phyloP scores from a whole-genome alignment of 2,888 invertebrate species.

The Pyrrhia umbra region DNA sequence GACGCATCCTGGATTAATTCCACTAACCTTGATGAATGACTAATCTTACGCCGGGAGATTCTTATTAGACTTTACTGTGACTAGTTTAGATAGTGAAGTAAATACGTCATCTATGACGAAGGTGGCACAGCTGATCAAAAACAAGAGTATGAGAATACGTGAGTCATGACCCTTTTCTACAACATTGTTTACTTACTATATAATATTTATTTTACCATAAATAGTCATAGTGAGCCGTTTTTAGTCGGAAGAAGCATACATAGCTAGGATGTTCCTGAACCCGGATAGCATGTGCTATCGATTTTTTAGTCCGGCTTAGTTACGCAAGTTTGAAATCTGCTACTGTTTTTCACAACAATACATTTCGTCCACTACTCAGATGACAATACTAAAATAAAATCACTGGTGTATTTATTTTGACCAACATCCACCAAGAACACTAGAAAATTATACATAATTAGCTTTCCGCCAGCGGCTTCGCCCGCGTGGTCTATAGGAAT shows the following conservation, averaged over 20 bases:
- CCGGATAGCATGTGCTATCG: neutral
- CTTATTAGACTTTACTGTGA: neutral
- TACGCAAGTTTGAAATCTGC: too few relatives aligned
- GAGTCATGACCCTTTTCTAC: conserved; percentile 39
- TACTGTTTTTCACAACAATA: too few relatives aligned
- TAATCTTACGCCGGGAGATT: neutral
- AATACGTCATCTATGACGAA: conserved; percentile 44
- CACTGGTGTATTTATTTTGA: too few relatives aligned
- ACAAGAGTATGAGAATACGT: conserved; percentile 12
- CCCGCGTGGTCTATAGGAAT: too few relatives aligned
- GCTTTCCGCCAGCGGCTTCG: too few relatives aligned
- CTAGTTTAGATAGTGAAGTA: neutral
- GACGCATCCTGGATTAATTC: neutral
- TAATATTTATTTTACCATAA: too few relatives aligned
- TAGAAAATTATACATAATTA: too few relatives aligned
- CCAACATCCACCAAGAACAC: too few relatives aligned
- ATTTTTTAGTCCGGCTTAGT: too few relatives aligned
- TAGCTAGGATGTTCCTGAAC: neutral
- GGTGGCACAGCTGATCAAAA: conserved; percentile 11
- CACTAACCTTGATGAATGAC: neutral
- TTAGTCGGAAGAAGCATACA: neutral
- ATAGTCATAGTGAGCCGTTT: neutral
- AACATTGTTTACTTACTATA: conserved; percentile 6
- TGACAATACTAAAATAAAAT: too few relatives aligned
- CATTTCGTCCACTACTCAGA: too few relatives aligned